Conservation (phyloP, 2,888 invertebrate genomes). For the Apotomis betuletana region DNA sequence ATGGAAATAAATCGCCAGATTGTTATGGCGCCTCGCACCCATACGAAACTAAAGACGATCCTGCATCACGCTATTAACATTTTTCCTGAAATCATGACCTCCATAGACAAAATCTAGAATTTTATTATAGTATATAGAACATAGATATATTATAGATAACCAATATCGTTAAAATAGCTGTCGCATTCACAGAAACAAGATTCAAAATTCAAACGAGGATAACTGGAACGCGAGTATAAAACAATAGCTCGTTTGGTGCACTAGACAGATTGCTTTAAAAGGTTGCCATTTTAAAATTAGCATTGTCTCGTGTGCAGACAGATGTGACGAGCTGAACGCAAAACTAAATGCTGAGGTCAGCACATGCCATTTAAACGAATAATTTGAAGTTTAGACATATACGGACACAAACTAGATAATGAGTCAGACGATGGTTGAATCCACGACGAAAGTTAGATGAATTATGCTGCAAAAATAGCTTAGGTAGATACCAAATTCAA, state of each 20-base stretch:
- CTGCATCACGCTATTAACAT: too few relatives aligned
- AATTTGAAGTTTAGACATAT: slow-evolving; percentile 1
- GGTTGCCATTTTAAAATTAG: slow-evolving; percentile 8
- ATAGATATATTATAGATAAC: slow-evolving; percentile 1
- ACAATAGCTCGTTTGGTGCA: slow-evolving; percentile 26
- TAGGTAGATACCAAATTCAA: too few relatives aligned
- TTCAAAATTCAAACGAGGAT: not conserved
- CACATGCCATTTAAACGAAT: slow-evolving; percentile 1
- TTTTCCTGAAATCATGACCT: too few relatives aligned
- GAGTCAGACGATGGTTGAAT: too few relatives aligned
- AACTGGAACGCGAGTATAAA: slow-evolving; percentile 6
- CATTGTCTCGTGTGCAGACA: slow-evolving; percentile 10
- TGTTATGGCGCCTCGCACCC: too few relatives aligned
- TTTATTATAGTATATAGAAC: too few relatives aligned
- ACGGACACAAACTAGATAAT: not conserved
- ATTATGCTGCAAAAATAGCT: too few relatives aligned
- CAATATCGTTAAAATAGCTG: not conserved
- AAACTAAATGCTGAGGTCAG: slow-evolving; percentile 21
- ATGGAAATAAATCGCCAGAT: too few relatives aligned
- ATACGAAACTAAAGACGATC: too few relatives aligned
- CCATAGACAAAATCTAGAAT: too few relatives aligned
- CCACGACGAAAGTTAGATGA: too few relatives aligned
- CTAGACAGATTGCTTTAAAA: slow-evolving; percentile 17
- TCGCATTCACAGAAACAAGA: not conserved
- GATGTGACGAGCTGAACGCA: slow-evolving; percentile 2